Evolutionary conservation across 1,140 invertebrate genomes (phyloP).

Genomic region (Ceratina australensis): DNA sequence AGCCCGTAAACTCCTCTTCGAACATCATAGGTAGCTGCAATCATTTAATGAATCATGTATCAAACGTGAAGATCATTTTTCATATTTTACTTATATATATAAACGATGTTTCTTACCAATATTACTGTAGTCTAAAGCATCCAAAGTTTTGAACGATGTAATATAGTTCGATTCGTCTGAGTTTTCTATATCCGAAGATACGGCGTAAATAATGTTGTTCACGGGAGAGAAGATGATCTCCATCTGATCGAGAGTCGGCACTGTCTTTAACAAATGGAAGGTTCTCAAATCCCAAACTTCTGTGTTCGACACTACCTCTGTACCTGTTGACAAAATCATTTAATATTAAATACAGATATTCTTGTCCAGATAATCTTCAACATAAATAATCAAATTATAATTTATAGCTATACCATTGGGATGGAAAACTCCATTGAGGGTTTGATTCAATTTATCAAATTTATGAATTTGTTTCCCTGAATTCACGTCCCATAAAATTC

Average conservation of each 20-base stretch:
- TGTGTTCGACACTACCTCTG: constrained; percentile 94
- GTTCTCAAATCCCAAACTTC: constrained; percentile 98
- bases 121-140: constrained; percentile 95
- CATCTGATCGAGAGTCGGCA: constrained; percentile 94
- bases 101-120: constrained; percentile 84
- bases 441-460: constrained; percentile 98
- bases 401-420: constrained; percentile 86
- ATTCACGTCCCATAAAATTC: constrained; percentile 97
- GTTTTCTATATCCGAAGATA: constrained; percentile 83
- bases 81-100: constrained; percentile 13
- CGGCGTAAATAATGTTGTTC: constrained; percentile 84
- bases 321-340: constrained; percentile 50
- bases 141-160: constrained; percentile 96
- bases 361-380: background rate
- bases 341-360: background rate
- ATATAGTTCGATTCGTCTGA: constrained; percentile 86
- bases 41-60: constrained; percentile 77
- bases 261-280: constrained; percentile 95
- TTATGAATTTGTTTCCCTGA: constrained; percentile 95
- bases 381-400: background rate
- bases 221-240: constrained; percentile 86
- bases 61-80: constrained; percentile 55
- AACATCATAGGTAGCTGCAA: constrained; percentile 91
- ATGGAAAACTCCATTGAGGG: constrained; percentile 97
- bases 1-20: constrained; percentile 90